A percentile compares a stretch with the other conserved stretches of the same genome.
Conservation (phyloP, 2,888 invertebrate species). For the Brachypalpus laphriformis region DNA sequence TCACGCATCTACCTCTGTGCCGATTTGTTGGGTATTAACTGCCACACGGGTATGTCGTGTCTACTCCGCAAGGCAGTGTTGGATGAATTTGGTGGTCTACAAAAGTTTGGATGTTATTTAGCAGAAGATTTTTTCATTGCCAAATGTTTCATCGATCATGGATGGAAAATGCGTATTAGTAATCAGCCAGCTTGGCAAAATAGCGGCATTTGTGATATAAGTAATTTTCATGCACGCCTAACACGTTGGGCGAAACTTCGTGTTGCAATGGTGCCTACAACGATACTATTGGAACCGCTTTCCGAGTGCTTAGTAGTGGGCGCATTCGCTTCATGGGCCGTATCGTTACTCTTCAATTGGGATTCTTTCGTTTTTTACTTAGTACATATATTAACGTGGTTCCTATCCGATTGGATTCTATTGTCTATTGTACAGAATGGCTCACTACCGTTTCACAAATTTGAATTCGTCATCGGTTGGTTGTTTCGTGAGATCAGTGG, state of each 20-base stretch:
- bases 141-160: constrained; percentile 92
- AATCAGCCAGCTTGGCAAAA: constrained; percentile 98
- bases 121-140: constrained; percentile 99
- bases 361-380: constrained; percentile 96
- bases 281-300: constrained; percentile 95
- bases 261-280: constrained; percentile 96
- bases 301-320: constrained; percentile 97
- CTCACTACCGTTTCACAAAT: constrained; percentile 95
- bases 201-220: constrained; percentile 93
- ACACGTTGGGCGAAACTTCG: constrained; percentile 97
- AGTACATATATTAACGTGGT: constrained; percentile 96
- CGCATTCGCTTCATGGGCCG: constrained; percentile 95
- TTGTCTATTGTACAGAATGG: constrained; percentile 95
- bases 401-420: constrained; percentile 97
- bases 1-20: constrained; percentile 97
- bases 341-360: constrained; percentile 91
- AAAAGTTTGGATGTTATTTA: constrained; percentile 95
- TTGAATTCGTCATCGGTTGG: constrained; percentile 97
- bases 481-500: constrained; percentile 95
- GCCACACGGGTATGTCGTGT: constrained; percentile 99
- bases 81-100: constrained; percentile 95
- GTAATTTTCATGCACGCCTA: constrained; percentile 92
- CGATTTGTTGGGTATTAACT: constrained; percentile 95
- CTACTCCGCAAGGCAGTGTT: constrained; percentile 94
- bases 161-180: constrained; percentile 95